Evolutionary conservation across 2,797 vertebrate species (phyloP), one percentile per base, ranked within the genome.

Genomic region (Danionella dracula): DNA sequence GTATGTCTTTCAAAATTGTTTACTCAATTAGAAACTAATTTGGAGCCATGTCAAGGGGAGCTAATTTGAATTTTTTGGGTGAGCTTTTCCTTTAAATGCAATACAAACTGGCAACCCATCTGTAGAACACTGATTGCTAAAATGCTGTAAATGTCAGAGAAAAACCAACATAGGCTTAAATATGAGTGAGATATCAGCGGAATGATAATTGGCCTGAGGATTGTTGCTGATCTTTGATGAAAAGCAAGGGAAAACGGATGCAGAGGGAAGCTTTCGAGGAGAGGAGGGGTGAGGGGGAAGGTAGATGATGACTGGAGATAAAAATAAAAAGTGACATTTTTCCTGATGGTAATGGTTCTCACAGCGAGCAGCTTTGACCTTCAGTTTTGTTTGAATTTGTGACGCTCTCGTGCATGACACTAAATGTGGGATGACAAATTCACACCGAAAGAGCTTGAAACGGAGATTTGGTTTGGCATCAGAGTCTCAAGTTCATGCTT

Each of bases 261-360:
- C 42, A 38, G 54, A 37, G 41, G 38, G 41, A 44, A 44, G 62
- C 61, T 11, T 46, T 11, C 5, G 48, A 21, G 8, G 29, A 44
- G 20, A 48, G 23, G 35, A 11, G 35, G 9, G 35, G 35, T 5
- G 31, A 57, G 53, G 68, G 49, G 48, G 49, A 48, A 63, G 59
- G 60, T 21, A 55, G 41, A 64, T 57, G 63, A 57, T 38, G 41
- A 66, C 51, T 46, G 16, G 55, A 61, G 70, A 78, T 75, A 68
- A 78, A 85, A 82, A 82, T 66, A 66, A 48, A 76, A 71, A 78
- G 66, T 74, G 79, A 78, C 76, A 80, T 82, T 81, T 82, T 68
- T 78, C 15, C 56, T 72, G 67, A 78, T 2, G 61, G 59, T 57
- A 56, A 78, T 44, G 48, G 56, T 55, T 71, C 68, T 44, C 45